Evolutionary conservation across 2,797 vertebrate genomes (phyloP).

Genomic region (Gambusia yucatana): DNA sequence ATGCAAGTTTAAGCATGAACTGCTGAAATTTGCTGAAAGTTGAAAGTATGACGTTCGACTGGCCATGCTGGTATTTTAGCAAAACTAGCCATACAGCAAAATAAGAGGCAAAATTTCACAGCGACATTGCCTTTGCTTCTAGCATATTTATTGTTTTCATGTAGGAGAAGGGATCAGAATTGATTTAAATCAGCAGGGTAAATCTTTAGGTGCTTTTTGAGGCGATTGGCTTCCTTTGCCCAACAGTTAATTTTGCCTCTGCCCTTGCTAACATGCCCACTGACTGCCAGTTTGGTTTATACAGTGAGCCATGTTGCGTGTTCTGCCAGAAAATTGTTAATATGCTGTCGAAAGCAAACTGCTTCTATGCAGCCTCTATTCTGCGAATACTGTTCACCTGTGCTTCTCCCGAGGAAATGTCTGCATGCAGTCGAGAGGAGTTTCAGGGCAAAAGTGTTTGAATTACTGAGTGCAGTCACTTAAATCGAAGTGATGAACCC

Average conservation of each 20-base stretch:
- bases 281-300: neutral
- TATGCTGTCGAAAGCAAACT: neutral
- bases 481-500: neutral
- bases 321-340: neutral
- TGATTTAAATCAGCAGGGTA: neutral
- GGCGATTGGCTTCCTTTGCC: neutral
- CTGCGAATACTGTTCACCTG: neutral
- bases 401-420: neutral
- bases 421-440: neutral
- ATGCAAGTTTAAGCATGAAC: no score
- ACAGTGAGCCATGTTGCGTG: neutral
- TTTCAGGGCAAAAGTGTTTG: neutral
- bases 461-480: slow-evolving; percentile 7
- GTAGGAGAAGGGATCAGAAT: neutral
- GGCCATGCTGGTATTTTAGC: neutral
- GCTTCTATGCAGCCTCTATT: neutral
- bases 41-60: no score
- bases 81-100: neutral
- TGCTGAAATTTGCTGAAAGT: no score
- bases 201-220: neutral
- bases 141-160: neutral
- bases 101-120: neutral
- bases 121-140: neutral
- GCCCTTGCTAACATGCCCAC: neutral
- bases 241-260: neutral